These are phyloP conservation scores for Pseudomyrmex gracilis DNA, from an alignment of 1,140 invertebrate genomes.

Conservation along the genomic window DNA sequence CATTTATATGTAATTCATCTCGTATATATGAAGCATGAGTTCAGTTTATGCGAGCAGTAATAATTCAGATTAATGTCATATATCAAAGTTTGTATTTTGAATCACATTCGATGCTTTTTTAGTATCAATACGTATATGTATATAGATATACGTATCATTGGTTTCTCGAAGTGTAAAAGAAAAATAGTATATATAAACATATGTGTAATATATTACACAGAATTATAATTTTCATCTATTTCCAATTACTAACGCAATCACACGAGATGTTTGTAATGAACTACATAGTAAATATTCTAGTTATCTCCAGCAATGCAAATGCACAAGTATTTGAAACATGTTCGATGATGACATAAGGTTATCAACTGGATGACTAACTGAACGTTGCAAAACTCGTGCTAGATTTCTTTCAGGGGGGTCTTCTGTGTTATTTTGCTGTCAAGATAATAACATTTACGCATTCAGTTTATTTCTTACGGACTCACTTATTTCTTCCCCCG, in stretches of 20 bases:
- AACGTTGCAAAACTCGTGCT: slow-evolving; percentile 76
- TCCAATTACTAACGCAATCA: slow-evolving; percentile 12
- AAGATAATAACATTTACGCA: slow-evolving; percentile 17
- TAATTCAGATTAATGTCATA: slow-evolving; percentile 16
- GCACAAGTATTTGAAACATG: slow-evolving; percentile 44
- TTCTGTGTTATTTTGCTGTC: slow-evolving; percentile 29
- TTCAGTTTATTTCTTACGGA: slow-evolving; percentile 8
- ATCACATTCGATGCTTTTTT: slow-evolving; percentile 15
- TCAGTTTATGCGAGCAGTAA: neutral
- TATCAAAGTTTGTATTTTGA: slow-evolving; percentile 1
- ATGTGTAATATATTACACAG: slow-evolving; percentile 3
- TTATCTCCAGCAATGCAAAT: slow-evolving; percentile 23
- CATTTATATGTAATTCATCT: slow-evolving; percentile 30
- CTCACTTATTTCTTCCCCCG: neutral
- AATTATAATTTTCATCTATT: slow-evolving; percentile 6
- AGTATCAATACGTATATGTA: neutral
- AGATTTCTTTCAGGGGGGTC: slow-evolving; percentile 77
- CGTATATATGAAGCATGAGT: slow-evolving; percentile 52
- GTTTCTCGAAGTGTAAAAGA: neutral
- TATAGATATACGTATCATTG: neutral
- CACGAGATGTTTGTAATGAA: slow-evolving; percentile 33
- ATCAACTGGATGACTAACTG: slow-evolving; percentile 77
- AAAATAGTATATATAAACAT: neutral
- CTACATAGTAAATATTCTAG: slow-evolving; percentile 61
- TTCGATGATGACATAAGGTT: slow-evolving; percentile 75